These are phyloP conservation scores for Corythornis leucogaster DNA, from an alignment of 2,797 vertebrate species.

Conservation along the genomic window DNA sequence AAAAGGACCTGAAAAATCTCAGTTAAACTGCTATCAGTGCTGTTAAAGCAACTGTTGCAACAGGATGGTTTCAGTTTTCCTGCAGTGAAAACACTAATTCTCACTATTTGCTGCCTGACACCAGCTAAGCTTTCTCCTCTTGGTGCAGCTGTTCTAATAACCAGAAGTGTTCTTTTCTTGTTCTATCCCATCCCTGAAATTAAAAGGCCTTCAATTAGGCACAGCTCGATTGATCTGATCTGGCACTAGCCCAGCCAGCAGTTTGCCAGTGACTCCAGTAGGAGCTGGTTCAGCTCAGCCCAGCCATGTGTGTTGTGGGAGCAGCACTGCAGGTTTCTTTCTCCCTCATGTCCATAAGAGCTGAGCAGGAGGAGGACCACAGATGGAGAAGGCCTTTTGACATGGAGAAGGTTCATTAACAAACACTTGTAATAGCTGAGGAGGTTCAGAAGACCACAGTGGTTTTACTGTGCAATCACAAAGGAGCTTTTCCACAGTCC, in stretches of 20 bases:
- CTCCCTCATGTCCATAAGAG: not conserved
- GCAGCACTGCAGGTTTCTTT: not conserved
- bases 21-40: not conserved
- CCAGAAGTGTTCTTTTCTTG: slow-evolving; percentile 18
- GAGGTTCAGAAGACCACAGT: not conserved
- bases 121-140: not conserved
- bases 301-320: not conserved
- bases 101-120: not conserved
- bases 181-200: not conserved
- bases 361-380: not conserved
- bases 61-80: not conserved
- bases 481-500: not conserved
- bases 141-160: not conserved
- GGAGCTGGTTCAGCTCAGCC: not conserved
- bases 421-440: not conserved
- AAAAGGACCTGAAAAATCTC: not conserved
- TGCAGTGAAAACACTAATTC: not conserved
- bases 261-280: not conserved
- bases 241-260: not conserved
- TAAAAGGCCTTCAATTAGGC: not conserved
- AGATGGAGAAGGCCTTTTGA: not conserved
- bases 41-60: not conserved
- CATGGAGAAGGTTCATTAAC: not conserved
- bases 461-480: not conserved
- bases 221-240: not conserved